phyloP scores from a whole-genome alignment of 2,113 vertebrate genomes.

The Chaetura pelagica region DNA sequence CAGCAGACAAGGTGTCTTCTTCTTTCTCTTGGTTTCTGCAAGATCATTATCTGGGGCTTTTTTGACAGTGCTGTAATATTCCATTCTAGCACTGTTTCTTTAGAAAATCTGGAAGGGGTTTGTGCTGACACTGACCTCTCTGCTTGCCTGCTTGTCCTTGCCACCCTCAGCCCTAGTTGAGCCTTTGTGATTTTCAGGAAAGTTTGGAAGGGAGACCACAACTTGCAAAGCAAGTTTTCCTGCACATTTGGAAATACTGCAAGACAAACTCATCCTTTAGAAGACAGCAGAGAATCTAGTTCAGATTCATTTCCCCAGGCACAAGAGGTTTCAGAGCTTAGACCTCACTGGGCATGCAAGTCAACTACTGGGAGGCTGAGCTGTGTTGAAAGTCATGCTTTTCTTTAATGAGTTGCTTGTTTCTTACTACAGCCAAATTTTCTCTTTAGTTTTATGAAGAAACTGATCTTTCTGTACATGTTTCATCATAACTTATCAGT shows the following conservation, averaged over 20 bases:
- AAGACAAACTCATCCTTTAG: not conserved
- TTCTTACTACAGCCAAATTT: not conserved
- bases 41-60: not conserved
- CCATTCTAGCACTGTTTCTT: not conserved
- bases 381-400: not conserved
- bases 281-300: not conserved
- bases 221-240: not conserved
- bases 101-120: fast-evolving
- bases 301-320: not conserved
- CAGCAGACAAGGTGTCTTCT: not conserved
- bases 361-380: not conserved
- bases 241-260: not conserved
- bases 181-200: not conserved
- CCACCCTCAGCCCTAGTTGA: not conserved
- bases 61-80: not conserved
- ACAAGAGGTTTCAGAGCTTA: not conserved
- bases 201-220: not conserved
- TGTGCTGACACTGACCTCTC: not conserved
- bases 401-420: not conserved
- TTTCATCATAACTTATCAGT: not conserved
- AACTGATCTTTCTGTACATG: not conserved
- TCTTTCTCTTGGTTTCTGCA: not conserved
- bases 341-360: not conserved
- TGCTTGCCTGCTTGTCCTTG: not conserved
- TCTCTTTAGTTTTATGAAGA: not conserved